Evolutionary conservation across 2,888 invertebrate species (phyloP), one percentile per base, ranked within the genome.

Genomic region (Torymus auratus): DNA sequence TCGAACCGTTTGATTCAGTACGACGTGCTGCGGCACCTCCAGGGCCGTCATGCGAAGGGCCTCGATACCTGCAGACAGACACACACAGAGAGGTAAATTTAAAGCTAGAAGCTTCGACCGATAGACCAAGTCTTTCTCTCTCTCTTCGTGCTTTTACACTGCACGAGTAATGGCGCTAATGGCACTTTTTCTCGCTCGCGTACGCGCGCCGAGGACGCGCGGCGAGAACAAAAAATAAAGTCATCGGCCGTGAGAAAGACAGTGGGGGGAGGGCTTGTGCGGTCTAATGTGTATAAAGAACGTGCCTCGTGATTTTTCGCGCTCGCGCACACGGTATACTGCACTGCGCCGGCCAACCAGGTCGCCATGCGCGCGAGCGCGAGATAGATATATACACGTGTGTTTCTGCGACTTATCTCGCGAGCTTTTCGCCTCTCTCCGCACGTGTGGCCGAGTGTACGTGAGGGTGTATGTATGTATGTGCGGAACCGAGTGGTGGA

Each of bases 1-100:
- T 50, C 89, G 89, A 56, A 91, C 91, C 73, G 91, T 89, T 84
- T 91, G 90, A 81, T 91, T 91, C 71, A 91, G 86, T 23, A 90
- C 89, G 79, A 91, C 91, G 85, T 91, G 91, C 79, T 88, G 87
- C 17, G 92, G 92, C 82, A 92, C 90, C 82, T 90, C 88, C 61
- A 92, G 86, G 76, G 91, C 89, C 41, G 90, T 90, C 87, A 92
- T 89, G 50, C 88, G 89, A 58, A 91, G 89, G 76, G 88, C 90
- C 72, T 87, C 80, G 78, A 85, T 84, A 76, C 86, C 87, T 87
- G 79, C 15, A 52, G 64, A 76, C 41, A 82, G 50, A 50, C 15
- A 75, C 5, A 28, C 28, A 28, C 28, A 41, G 7, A 41, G 41
- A 7, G 41, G 41, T 41, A 70, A 23, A 64, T 60, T 56, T 53